Percentiles rank a stretch among this genome's conserved stretches.
phyloP scores from a whole-genome alignment of 2,113 vertebrate species.

The Tragelaphus strepsiceros region DNA sequence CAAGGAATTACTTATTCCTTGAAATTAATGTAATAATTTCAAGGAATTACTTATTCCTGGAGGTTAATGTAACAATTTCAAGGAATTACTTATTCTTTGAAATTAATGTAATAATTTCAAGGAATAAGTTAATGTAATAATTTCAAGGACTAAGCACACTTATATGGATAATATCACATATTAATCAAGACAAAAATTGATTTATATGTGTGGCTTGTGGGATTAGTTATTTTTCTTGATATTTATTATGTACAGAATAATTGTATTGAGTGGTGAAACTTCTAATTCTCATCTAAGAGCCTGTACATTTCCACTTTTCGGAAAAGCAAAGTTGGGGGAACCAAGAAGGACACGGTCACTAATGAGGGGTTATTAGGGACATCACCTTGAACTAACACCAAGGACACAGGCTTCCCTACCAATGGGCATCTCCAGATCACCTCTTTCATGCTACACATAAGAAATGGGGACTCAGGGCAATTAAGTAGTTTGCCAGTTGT shows the following conservation, averaged over 20 bases:
- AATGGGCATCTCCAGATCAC: not conserved
- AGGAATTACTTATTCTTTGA: not conserved
- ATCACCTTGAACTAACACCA: not conserved
- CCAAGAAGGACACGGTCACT: not conserved
- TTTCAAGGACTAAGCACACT: not conserved
- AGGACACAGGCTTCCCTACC: not conserved
- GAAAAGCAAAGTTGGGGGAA: not conserved
- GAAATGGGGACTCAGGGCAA: not conserved
- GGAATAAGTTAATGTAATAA: not conserved
- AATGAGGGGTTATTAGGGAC: not conserved
- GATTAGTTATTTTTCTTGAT: not conserved
- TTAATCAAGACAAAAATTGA: conserved; percentile 11
- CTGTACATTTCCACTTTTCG: not conserved
- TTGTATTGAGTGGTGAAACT: not conserved
- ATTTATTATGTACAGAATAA: not conserved
- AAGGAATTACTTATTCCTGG: not conserved
- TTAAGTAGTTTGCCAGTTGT: not conserved
- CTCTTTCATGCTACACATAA: not conserved
- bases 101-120: not conserved
- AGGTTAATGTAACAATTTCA: not conserved
- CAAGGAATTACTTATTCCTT: not conserved
- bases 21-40: not conserved
- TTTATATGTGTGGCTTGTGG: not conserved
- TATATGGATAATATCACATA: not conserved
- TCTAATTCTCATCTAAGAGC: not conserved